phyloP scores from a whole-genome alignment of 1,140 invertebrate genomes.

The Protaetia brevitarsis region DNA sequence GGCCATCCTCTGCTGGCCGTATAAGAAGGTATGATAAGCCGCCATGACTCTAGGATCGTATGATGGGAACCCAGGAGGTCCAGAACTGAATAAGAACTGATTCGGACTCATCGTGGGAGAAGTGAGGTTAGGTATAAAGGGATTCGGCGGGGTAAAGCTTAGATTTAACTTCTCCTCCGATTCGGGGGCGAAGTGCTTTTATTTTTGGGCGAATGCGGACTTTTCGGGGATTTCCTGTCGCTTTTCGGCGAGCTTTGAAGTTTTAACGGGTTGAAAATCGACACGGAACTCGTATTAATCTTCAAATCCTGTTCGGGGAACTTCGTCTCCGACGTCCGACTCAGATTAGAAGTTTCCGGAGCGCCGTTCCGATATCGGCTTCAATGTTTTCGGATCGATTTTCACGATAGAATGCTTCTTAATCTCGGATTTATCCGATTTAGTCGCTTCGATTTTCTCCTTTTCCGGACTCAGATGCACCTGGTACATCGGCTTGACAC shows the following conservation, averaged over 20 bases:
- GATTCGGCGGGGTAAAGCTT: slow-evolving; percentile 50
- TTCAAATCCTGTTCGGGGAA: slow-evolving; percentile 46
- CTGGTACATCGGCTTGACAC: slow-evolving; percentile 60
- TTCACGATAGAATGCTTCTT: slow-evolving; percentile 54
- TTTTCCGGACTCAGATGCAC: slow-evolving; percentile 46
- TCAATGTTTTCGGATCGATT: slow-evolving; percentile 60
- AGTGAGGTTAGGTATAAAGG: slow-evolving; percentile 53
- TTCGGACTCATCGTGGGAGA: slow-evolving; percentile 55
- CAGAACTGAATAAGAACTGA: slow-evolving; percentile 51
- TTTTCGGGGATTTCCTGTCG: slow-evolving; percentile 44
- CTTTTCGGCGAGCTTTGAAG: slow-evolving; percentile 42
- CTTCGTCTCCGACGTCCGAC: slow-evolving; percentile 39
- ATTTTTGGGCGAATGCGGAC: slow-evolving; percentile 41
- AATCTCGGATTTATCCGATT: slow-evolving; percentile 34
- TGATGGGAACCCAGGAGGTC: slow-evolving; percentile 47
- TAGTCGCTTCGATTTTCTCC: slow-evolving; percentile 31
- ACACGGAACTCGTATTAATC: slow-evolving; percentile 44
- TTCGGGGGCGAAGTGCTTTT: slow-evolving; percentile 12
- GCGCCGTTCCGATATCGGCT: slow-evolving; percentile 55
- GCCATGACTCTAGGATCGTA: slow-evolving; percentile 47
- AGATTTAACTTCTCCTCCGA: slow-evolving; percentile 31
- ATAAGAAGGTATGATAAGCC: slow-evolving; percentile 40
- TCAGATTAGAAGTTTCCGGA: slow-evolving; percentile 51
- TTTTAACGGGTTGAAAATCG: slow-evolving; percentile 47
- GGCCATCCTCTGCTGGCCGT: slow-evolving; percentile 38